A percentile compares a stretch with the other conserved stretches of the same genome.
Conservation (phyloP, 2,888 invertebrate species). For the Callyntrura sp. region DNA sequence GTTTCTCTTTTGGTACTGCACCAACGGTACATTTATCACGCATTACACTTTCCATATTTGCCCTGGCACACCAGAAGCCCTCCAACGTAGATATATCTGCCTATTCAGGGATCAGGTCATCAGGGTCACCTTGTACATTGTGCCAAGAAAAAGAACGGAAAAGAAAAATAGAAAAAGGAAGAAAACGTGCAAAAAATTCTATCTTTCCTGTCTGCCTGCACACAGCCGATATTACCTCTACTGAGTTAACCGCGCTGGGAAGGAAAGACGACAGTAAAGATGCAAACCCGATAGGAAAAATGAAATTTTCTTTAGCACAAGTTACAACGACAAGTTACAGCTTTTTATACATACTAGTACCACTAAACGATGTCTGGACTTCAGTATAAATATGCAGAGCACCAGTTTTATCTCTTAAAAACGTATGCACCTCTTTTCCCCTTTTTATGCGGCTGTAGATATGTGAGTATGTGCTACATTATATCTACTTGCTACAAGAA, state of each 20-base stretch:
- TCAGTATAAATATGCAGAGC: not conserved
- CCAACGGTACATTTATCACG: not conserved
- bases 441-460: not conserved
- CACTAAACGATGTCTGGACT: constrained; percentile 21
- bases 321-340: not conserved
- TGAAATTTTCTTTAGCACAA: not conserved
- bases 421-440: not conserved
- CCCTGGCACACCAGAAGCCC: not conserved
- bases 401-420: not conserved
- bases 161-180: not conserved
- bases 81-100: constrained; percentile 33
- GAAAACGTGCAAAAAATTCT: not conserved
- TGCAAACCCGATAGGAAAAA: not conserved
- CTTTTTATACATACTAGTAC: not conserved
- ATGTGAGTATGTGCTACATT: not conserved
- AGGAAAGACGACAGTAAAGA: not conserved
- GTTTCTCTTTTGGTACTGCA: not conserved
- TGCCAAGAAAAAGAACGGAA: constrained; percentile 35
- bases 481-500: too few relatives aligned
- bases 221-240: not conserved
- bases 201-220: constrained; percentile 3
- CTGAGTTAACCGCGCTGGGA: not conserved
- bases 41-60: not conserved
- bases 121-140: constrained; percentile 72
- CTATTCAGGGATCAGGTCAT: constrained; percentile 51